These are phyloP conservation scores for Hormiphora californensis DNA, from an alignment of 37 sponge, comb jelly and placozoan species.

Conservation along the genomic window DNA sequence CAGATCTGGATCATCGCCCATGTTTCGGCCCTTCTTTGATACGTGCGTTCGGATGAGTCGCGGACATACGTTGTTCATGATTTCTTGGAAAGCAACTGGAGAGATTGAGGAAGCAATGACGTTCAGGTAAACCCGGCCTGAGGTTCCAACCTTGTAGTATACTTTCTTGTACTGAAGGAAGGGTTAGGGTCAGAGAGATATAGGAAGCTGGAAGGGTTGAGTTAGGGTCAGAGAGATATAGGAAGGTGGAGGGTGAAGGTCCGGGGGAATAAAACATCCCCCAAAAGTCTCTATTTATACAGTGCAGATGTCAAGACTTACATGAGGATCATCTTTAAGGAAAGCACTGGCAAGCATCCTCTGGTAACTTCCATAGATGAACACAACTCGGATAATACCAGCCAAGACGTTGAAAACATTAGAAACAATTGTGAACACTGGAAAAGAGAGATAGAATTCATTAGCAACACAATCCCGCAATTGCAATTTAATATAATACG, in stretches of 20 bases:
- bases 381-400: conserved; percentile 34
- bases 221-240: neutral
- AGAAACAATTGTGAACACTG: conserved; percentile 37
- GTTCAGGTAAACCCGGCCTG: conserved; percentile 28
- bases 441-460: no score
- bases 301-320: neutral
- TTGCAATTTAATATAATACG: no score
- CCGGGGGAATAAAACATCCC: no score
- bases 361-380: conserved; percentile 46
- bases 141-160: conserved; percentile 46
- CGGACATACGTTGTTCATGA: conserved; percentile 54
- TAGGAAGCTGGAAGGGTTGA: neutral
- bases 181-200: neutral
- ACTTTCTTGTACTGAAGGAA: conserved; percentile 38
- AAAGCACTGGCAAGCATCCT: conserved; percentile 48
- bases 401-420: conserved; percentile 50
- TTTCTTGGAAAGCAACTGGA: conserved; percentile 23
- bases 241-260: neutral
- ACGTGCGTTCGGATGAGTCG: conserved; percentile 30
- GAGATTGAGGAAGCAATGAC: conserved; percentile 40
- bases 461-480: no score
- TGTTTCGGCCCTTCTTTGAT: conserved; percentile 42
- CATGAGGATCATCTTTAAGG: conserved; percentile 45
- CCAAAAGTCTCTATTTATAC: no score
- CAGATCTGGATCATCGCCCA: conserved; percentile 31